phyloP scores from a whole-genome alignment of 2,113 vertebrate species.

The Neodon shergylaensis region DNA sequence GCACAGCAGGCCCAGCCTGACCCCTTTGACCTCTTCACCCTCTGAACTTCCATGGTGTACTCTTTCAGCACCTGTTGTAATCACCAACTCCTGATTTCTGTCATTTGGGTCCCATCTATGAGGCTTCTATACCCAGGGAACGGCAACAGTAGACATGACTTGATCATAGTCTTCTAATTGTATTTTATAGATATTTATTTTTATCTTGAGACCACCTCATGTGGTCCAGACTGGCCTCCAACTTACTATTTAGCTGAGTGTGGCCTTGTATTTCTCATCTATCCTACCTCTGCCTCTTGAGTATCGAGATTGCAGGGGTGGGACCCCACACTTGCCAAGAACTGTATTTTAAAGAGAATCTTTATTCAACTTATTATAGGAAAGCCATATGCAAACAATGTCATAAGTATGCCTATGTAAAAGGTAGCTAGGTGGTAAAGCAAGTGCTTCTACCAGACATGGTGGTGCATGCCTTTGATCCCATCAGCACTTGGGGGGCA shows the following conservation, averaged over 20 bases:
- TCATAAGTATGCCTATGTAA: background rate
- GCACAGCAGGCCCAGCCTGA: background rate
- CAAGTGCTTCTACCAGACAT: background rate
- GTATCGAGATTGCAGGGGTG: background rate
- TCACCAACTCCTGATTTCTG: background rate
- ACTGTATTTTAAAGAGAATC: background rate
- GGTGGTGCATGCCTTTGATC: background rate
- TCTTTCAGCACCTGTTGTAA: background rate
- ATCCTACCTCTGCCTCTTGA: background rate
- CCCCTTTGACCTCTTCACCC: background rate
- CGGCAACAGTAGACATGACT: background rate
- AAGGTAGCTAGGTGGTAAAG: background rate
- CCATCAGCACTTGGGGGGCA: background rate
- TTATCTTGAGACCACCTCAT: background rate
- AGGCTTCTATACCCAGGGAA: background rate
- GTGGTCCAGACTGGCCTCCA: background rate
- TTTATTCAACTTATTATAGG: background rate
- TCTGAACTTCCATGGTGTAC: background rate
- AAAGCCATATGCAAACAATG: slow-evolving; percentile 2
- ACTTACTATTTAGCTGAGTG: background rate
- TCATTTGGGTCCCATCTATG: background rate
- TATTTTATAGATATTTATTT: background rate
- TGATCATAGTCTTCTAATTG: background rate
- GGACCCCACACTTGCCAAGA: background rate
- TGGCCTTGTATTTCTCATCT: background rate